Percentiles rank a stretch among this genome's conserved stretches.
These are phyloP conservation scores for Hydrocynus forskahlii DNA, from an alignment of 2,797 vertebrate species.

Conservation along the genomic window DNA sequence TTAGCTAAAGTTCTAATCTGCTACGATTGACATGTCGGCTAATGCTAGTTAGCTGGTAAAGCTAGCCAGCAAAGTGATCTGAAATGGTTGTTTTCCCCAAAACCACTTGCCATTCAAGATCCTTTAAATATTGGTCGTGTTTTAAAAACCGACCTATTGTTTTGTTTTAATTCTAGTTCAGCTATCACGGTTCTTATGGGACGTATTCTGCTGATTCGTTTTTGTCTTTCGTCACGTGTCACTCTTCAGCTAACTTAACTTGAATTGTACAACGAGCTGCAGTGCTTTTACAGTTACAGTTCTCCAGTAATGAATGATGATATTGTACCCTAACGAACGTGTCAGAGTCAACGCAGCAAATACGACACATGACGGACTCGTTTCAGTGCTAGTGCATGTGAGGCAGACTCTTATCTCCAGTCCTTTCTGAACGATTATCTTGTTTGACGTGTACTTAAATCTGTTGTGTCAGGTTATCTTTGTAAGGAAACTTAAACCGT, in stretches of 20 bases:
- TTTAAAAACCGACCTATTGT: too few species aligned
- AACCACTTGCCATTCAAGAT: not conserved
- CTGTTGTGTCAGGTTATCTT: constrained; percentile 86
- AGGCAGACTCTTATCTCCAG: not conserved
- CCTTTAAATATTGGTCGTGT: too few species aligned
- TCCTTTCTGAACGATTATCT: not conserved
- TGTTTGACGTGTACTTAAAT: not conserved
- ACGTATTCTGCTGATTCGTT: not conserved
- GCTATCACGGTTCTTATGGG: too few species aligned
- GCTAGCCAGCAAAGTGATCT: not conserved
- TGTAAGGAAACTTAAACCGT: constrained; percentile 83
- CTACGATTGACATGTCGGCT: not conserved
- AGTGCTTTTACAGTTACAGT: not conserved
- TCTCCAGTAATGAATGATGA: not conserved
- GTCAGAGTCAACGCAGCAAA: not conserved
- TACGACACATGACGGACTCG: not conserved
- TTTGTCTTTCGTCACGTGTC: not conserved
- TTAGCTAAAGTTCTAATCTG: not conserved
- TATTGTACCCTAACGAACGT: not conserved
- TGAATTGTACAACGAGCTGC: not conserved
- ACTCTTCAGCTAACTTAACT: not conserved
- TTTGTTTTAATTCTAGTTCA: too few species aligned
- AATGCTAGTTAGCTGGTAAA: not conserved
- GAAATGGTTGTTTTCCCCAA: not conserved
- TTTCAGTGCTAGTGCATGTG: not conserved